Percentiles rank a stretch among this genome's conserved stretches.
Conservation (phyloP, 2,888 invertebrate species). For the Limnephilus lunatus region DNA sequence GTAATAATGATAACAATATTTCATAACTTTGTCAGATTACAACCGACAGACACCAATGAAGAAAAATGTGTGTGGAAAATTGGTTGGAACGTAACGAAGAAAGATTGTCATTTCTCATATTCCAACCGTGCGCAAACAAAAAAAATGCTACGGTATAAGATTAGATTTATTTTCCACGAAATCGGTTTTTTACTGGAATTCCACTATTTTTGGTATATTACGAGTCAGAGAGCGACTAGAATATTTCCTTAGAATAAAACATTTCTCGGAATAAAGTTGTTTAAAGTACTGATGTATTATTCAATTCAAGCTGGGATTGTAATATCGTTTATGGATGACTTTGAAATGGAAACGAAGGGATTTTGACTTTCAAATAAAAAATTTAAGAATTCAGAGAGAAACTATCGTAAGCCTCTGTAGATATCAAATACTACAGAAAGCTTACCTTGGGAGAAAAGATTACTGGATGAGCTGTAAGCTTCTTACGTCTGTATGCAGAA, state of each 20-base stretch:
- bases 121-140: neutral
- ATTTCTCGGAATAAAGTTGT: neutral
- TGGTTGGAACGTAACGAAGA: neutral
- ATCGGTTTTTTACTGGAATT: neutral
- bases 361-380: neutral
- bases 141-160: neutral
- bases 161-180: neutral
- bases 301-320: neutral
- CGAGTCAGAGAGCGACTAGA: neutral
- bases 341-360: neutral
- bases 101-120: neutral
- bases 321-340: neutral
- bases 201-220: neutral
- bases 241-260: neutral
- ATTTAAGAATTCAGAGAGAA: neutral
- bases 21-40: neutral
- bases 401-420: neutral
- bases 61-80: neutral
- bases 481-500: too few species aligned
- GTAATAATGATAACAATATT: neutral
- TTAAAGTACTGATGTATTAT: neutral
- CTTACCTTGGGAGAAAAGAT: too few species aligned
- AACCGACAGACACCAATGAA: neutral
- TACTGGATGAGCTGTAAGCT: too few species aligned
- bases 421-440: neutral